These are phyloP conservation scores for Brachyptera risi DNA, from an alignment of 2,888 invertebrate species.

Conservation along the genomic window DNA sequence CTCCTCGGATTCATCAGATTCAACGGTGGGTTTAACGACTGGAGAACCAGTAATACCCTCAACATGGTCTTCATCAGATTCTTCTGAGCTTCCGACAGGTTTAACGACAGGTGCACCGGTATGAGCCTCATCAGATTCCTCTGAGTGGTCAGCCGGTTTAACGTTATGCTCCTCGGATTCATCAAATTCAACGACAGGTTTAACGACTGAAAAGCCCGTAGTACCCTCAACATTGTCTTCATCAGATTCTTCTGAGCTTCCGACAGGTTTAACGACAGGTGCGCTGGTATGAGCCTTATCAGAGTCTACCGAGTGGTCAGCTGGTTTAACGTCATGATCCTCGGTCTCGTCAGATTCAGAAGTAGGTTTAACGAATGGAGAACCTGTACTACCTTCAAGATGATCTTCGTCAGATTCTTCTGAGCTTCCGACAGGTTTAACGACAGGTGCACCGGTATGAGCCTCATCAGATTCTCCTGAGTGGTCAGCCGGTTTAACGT, in stretches of 20 bases:
- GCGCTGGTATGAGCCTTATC: neutral
- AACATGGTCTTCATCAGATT: constrained; percentile 22
- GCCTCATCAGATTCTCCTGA: constrained; percentile 34
- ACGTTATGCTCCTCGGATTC: constrained; percentile 30
- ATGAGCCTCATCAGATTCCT: constrained; percentile 2
- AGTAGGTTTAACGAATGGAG: constrained; percentile 13
- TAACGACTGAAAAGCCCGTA: neutral
- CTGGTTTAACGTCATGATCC: constrained; percentile 24
- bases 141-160: constrained; percentile 22
- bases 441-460: constrained; percentile 9
- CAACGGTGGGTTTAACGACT: constrained; percentile 23
- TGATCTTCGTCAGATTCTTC: constrained; percentile 23
- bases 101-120: neutral
- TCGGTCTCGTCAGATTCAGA: constrained; percentile 31
- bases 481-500: constrained; percentile 23
- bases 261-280: constrained; percentile 13
- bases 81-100: constrained; percentile 13
- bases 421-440: constrained; percentile 11
- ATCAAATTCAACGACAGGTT: constrained; percentile 28
- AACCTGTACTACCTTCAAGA: neutral
- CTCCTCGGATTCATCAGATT: constrained; percentile 31
- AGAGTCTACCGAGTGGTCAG: constrained; percentile 20
- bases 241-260: constrained; percentile 15
- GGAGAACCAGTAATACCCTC: neutral
- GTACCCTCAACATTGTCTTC: constrained; percentile 9